phyloP scores from a whole-genome alignment of 2,797 vertebrate species.

The Florisuga fusca region DNA sequence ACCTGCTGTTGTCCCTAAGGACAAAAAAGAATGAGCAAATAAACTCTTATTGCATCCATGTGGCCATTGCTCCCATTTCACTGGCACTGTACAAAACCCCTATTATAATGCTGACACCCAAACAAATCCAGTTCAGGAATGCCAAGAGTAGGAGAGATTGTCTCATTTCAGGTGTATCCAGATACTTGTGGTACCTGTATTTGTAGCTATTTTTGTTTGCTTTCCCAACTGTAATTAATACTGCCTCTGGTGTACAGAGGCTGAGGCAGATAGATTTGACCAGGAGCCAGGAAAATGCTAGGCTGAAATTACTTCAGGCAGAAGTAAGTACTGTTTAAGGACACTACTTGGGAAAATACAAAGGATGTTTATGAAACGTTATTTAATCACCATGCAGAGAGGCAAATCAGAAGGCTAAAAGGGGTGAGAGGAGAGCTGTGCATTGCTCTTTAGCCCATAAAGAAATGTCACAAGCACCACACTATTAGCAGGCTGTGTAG shows the following conservation, averaged over 20 bases:
- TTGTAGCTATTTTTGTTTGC: conserved; percentile 18
- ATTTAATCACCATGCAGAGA: conserved; percentile 47
- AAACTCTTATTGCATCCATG: neutral
- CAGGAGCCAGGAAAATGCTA: conserved; percentile 7
- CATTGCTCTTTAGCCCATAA: conserved; percentile 24
- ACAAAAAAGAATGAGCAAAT: neutral
- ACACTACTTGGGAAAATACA: conserved; percentile 29
- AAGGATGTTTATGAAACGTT: neutral
- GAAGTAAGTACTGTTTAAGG: conserved; percentile 18
- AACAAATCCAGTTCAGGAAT: neutral
- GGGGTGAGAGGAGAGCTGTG: neutral
- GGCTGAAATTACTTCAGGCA: conserved; percentile 2
- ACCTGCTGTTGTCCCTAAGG: neutral
- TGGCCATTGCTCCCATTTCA: neutral
- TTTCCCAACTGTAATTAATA: neutral
- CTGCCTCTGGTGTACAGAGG: neutral
- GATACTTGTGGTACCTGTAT: neutral
- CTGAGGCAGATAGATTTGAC: conserved; percentile 15
- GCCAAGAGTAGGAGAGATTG: neutral
- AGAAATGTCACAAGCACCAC: conserved; percentile 22
- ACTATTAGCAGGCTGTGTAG: neutral
- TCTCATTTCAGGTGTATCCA: neutral
- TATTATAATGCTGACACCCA: neutral
- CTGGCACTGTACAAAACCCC: neutral
- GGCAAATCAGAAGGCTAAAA: conserved; percentile 50